Evolutionary conservation across 2,797 vertebrate genomes (phyloP).

Genomic region (Schizopygopsis malacanthus): DNA sequence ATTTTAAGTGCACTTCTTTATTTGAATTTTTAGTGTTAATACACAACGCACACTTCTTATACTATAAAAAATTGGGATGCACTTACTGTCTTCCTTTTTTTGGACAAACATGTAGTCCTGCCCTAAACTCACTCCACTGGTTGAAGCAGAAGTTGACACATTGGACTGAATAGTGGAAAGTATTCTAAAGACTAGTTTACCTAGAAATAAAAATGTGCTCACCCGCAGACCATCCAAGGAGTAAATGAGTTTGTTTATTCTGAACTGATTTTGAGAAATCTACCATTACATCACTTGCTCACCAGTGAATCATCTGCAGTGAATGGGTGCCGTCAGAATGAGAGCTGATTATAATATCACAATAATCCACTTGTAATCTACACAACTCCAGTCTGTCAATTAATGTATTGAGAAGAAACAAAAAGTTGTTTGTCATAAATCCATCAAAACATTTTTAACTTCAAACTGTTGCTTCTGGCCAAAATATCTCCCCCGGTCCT

Average conservation of each 20-base stretch:
- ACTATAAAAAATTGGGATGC: not conserved
- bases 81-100: not conserved
- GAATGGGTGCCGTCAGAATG: not conserved
- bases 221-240: not conserved
- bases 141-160: not conserved
- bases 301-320: not conserved
- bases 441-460: not conserved
- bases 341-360: not conserved
- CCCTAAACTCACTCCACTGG: no score
- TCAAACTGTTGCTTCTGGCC: not conserved
- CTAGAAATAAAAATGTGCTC: not conserved
- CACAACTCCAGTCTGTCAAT: not conserved
- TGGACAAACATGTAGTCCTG: not conserved
- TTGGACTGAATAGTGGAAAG: not conserved
- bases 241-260: not conserved
- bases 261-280: not conserved
- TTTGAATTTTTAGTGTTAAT: not conserved
- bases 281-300: not conserved
- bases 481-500: not conserved
- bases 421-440: not conserved
- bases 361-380: not conserved
- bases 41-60: not conserved
- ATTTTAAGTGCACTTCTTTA: not conserved
- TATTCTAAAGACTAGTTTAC: not conserved
- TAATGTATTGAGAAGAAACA: not conserved